Percentiles rank a stretch among this genome's conserved stretches.
phyloP scores from a whole-genome alignment of 2,113 vertebrate genomes.

The Nibea coibor region DNA sequence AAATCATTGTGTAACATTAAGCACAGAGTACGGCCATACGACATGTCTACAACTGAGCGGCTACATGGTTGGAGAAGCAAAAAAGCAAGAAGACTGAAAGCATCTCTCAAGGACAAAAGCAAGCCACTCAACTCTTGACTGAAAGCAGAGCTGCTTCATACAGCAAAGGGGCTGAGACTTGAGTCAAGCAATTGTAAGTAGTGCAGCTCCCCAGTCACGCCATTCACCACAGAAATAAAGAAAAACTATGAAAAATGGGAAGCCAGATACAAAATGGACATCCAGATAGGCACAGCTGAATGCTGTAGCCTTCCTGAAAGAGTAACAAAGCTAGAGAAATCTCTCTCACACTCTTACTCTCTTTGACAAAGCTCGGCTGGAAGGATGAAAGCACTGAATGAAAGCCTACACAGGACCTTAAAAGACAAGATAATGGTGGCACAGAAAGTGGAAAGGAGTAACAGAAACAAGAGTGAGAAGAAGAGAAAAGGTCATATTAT shows the following conservation, averaged over 20 bases:
- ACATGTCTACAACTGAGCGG: conserved; percentile 47
- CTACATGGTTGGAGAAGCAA: conserved; percentile 22
- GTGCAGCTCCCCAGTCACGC: conserved; percentile 37
- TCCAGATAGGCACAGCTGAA: conserved; percentile 65
- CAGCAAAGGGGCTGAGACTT: conserved; percentile 33
- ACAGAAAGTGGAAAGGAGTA: conserved; percentile 42
- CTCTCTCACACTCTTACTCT: conserved; percentile 46
- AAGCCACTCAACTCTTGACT: conserved; percentile 63
- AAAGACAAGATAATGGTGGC: conserved; percentile 61
- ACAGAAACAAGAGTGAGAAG: conserved; percentile 47
- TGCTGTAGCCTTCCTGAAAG: conserved; percentile 60
- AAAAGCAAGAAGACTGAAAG: conserved; percentile 48
- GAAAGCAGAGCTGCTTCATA: conserved; percentile 64
- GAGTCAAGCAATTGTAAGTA: conserved; percentile 62
- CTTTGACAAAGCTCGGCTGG: conserved; percentile 54
- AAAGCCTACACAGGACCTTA: conserved; percentile 63
- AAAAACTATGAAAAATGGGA: conserved; percentile 59
- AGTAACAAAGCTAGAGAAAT: conserved; percentile 61
- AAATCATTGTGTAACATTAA: conserved; percentile 40
- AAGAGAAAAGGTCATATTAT: conserved; percentile 48
- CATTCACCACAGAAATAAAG: conserved; percentile 49
- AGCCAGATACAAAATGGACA: conserved; percentile 71
- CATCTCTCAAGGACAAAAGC: conserved; percentile 65
- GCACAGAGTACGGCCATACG: conserved; percentile 24
- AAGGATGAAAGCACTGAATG: conserved; percentile 67